These are phyloP conservation scores for Oceanodroma tethys DNA, from an alignment of 2,113 vertebrate species.

Conservation along the genomic window DNA sequence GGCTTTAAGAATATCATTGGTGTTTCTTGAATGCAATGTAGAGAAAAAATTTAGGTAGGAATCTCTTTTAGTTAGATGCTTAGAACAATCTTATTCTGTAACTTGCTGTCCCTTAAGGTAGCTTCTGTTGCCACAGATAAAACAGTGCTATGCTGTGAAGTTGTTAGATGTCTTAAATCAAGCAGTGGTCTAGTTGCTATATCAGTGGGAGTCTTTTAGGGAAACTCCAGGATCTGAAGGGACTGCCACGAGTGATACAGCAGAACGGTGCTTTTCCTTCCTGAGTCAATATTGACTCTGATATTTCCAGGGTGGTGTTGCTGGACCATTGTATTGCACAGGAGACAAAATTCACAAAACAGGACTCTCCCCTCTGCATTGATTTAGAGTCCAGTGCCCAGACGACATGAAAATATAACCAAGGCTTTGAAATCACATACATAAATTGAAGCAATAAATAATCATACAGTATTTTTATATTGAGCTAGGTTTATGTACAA, in stretches of 20 bases:
- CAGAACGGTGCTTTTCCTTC: conserved; percentile 56
- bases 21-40: background rate
- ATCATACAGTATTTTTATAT: background rate
- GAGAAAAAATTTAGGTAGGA: background rate
- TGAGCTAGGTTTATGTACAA: background rate
- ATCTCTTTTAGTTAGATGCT: background rate
- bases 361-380: background rate
- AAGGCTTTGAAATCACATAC: background rate
- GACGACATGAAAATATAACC: background rate
- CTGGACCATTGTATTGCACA: background rate
- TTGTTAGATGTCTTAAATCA: background rate
- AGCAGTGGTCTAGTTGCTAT: background rate
- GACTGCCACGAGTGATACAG: background rate
- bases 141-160: background rate
- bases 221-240: conserved; percentile 52
- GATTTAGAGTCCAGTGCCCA: background rate
- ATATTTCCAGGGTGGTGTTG: conserved; percentile 36
- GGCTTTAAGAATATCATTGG: background rate
- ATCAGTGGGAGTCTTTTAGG: conserved; percentile 36
- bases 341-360: background rate
- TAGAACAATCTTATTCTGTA: background rate
- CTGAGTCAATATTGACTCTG: conserved; percentile 56
- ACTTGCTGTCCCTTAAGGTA: background rate
- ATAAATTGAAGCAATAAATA: background rate
- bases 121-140: background rate